Percentiles rank a stretch among this genome's conserved stretches.
Conservation (phyloP, 2,113 vertebrate species). For the Vanacampus margaritifer region DNA sequence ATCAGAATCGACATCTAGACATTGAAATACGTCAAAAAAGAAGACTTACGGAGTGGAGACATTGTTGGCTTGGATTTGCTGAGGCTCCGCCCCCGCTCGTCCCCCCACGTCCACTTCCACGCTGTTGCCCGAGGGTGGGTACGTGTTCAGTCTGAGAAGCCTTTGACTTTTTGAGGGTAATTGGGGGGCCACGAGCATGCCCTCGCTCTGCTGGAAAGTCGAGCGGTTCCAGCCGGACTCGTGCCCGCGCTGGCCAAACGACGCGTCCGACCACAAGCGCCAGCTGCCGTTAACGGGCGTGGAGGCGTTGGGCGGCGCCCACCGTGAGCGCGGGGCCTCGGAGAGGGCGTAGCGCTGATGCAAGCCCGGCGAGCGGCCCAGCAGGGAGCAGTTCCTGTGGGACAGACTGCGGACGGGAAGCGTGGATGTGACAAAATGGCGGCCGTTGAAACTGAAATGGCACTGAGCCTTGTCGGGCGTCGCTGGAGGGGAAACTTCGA, state of each 20-base stretch:
- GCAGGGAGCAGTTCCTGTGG: neutral
- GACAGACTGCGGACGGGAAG: conserved; percentile 20
- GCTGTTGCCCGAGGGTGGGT: conserved; percentile 32
- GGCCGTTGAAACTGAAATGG: conserved; percentile 3
- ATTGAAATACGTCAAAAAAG: neutral
- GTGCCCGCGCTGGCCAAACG: neutral
- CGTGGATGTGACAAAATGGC: conserved; percentile 18
- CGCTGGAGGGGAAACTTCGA: conserved; percentile 44
- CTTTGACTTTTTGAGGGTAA: neutral
- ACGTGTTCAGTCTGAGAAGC: conserved; percentile 27
- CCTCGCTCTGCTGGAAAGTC: conserved; percentile 1
- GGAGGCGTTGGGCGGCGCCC: neutral
- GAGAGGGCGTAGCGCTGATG: conserved; percentile 30
- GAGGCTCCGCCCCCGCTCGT: neutral
- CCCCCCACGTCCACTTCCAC: conserved; percentile 32
- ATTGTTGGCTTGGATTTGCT: neutral
- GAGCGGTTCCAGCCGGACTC: neutral
- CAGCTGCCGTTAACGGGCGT: neutral
- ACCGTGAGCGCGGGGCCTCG: conserved; percentile 13
- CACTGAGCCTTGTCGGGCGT: conserved; percentile 9
- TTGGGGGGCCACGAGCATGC: neutral
- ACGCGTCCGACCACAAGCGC: neutral
- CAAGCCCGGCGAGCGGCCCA: neutral
- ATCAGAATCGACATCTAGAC: neutral
- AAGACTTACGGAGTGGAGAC: conserved; percentile 39